Conservation (phyloP, 1,140 invertebrate species). For the Zophobas atratus region DNA sequence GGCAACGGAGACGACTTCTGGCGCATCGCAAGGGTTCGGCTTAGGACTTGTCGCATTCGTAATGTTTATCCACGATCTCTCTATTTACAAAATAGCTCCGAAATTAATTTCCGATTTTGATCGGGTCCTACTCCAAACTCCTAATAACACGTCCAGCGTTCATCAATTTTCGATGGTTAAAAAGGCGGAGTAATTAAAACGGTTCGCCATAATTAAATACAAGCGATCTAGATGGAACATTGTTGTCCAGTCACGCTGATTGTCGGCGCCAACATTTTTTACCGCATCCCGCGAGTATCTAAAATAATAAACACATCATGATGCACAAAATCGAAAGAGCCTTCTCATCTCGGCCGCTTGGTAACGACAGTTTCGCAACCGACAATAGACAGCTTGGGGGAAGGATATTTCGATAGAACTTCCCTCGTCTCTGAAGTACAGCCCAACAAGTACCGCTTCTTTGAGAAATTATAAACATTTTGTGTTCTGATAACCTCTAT, state of each 20-base stretch:
- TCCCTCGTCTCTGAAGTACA: no score
- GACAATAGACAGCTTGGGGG: not conserved
- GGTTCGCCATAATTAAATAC: conserved; percentile 24
- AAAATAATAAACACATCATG: not conserved
- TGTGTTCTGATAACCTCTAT: no score
- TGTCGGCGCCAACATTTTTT: conserved; percentile 20
- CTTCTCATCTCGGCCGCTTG: not conserved
- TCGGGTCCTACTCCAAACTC: no score
- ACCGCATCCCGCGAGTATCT: not conserved
- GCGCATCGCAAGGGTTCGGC: no score
- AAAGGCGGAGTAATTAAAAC: conserved; percentile 32
- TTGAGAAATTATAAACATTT: no score
- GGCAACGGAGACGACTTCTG: not conserved
- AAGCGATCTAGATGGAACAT: conserved; percentile 22
- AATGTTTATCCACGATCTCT: no score
- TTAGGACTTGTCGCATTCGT: no score
- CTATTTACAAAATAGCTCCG: no score
- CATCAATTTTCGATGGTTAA: conserved; percentile 2
- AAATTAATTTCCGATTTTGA: no score
- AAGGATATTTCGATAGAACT: no score
- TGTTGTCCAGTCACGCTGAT: conserved; percentile 22
- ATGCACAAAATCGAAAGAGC: not conserved
- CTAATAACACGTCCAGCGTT: not conserved
- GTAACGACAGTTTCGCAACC: not conserved
- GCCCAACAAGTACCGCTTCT: no score